Base-by-base conservation (phyloP, 1,140 invertebrate species). In the Pogonognathellus flavescens region DNA sequence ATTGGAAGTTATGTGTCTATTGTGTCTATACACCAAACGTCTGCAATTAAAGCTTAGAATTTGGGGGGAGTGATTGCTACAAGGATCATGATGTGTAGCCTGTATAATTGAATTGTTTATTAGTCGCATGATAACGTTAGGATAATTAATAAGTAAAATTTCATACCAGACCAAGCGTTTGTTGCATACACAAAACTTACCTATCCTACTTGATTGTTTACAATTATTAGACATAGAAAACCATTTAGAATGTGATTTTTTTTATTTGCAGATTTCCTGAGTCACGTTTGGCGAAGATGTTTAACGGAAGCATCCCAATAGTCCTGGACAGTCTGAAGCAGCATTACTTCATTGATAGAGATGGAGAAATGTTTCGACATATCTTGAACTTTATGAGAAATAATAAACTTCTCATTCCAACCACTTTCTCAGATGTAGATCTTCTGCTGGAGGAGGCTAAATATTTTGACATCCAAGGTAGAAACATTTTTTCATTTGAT, bases 221-320 rank as follows among this genome's bases (percentile, higher is more conserved):
- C n/a, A n/a, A n/a, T n/a, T n/a, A n/a, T n/a, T n/a, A n/a, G n/a
- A 41, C 31, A 41, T 1, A 41, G 31, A 41, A 41, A 41, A 60
- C 18, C 6, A 22, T 16, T 16, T 10, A 41, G 25, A 41, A 72
- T 49, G 1, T n/a, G 16, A 0, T 11, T 72, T 7, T 72, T n/a
- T 82, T 14, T 84, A 22, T 72, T 85, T 70, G 41, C 93, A 97
- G 97, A 91, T 98, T 96, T 91, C 95, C 97, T 0, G 96, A 98
- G 72, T 98, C 97, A 4, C 93, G 95, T 88, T 92, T 99, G 87
- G 96, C 96, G 0, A 95, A 96, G 90, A 93, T 99, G 89, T 99
- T 99, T 91, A 98, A 98, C 90, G 98, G 97, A n/a, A 95, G 94
- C 87, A 97, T 98, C 89, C 97, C 98, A 0, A 98, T 99, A 87